Percentiles rank a stretch among this genome's conserved stretches.
Evolutionary conservation across 2,797 vertebrate species (phyloP).

Genomic region (Danio jaintianensis): DNA sequence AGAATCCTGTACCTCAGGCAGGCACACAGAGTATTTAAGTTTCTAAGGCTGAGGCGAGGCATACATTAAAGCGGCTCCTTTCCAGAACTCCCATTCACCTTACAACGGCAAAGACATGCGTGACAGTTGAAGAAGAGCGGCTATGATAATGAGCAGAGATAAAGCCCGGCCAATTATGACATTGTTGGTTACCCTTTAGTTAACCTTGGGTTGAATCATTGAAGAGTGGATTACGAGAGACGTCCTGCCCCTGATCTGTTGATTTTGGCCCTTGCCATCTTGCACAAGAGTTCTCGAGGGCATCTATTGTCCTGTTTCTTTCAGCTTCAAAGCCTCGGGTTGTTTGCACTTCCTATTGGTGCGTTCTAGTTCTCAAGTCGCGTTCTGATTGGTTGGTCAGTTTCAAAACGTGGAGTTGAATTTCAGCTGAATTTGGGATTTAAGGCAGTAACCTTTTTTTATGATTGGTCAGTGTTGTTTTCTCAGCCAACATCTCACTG

Average conservation of each 20-base stretch:
- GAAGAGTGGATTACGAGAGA: neutral
- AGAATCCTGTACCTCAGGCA: constrained; percentile 53
- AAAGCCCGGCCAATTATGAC: neutral
- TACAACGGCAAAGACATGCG: constrained; percentile 7
- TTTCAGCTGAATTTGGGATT: neutral
- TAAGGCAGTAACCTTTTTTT: constrained; percentile 16
- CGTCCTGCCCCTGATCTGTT: constrained; percentile 29
- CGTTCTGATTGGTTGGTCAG: constrained; percentile 15
- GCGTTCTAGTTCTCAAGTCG: neutral
- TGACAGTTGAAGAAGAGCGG: neutral
- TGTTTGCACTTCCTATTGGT: constrained; percentile 31
- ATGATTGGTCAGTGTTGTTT: constrained; percentile 35
- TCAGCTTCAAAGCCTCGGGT: constrained; percentile 33
- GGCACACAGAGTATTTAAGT: constrained; percentile 49
- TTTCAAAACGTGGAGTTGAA: neutral
- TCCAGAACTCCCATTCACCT: constrained; percentile 22
- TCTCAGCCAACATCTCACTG: neutral
- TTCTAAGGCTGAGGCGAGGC: constrained; percentile 41
- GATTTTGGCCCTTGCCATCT: constrained; percentile 36
- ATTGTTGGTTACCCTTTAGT: neutral
- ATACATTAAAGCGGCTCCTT: constrained; percentile 5
- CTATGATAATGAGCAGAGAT: neutral
- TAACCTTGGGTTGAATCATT: neutral
- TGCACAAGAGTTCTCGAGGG: constrained; percentile 6
- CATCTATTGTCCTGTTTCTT: constrained; percentile 27